Evolutionary conservation across 1,140 invertebrate species (phyloP), one percentile per base, ranked within the genome.

Genomic region (Macrotrachela quadricornifera): DNA sequence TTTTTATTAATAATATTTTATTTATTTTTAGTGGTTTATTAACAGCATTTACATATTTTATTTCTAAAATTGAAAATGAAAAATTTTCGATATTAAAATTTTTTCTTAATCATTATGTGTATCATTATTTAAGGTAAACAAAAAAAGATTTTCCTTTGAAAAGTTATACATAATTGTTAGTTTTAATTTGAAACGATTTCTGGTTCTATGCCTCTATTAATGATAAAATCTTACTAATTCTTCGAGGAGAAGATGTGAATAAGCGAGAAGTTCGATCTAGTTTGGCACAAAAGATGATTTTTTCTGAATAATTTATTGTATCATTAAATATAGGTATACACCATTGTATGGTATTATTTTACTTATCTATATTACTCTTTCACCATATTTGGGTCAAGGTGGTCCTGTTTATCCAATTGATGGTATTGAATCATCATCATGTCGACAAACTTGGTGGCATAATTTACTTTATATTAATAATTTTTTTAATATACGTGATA

Each of bases 1-100:
- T 82, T 4, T 85, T 84, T 64, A 84, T 83, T 42, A 84, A 87
- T 17, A 83, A 87, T 65, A 83, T 83, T 8, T 88, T 87, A 71
- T 87, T 88, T 70, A 83, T 85, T 12, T 39, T 67, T 37, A 78
- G 78, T 58, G 78, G 78, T 43, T 62, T 77, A 1, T 63, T 79
- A 0, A 60, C 76, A 0, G 62, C 73, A 1, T 78, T 78, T 58
- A 60, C 73, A 2, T 66, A 71, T 56, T 44, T 78, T 58, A 67
- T 64, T 60, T 73, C 42, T 60, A 63, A 15, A 30, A 8, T 30
- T 8, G 21, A 30, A 30, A 30, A 2, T 4, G 21, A 30, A 4
- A 2, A 30, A 4, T 30, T 30, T 8, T 30, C 21, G 8, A 30
- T 30, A 4, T 4, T 30, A 4, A 30, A 30, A 30, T 30, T 30